A percentile compares a stretch with the other conserved stretches of the same genome.
Evolutionary conservation across 2,888 invertebrate genomes (phyloP).

Genomic region (Calameuta idolon): DNA sequence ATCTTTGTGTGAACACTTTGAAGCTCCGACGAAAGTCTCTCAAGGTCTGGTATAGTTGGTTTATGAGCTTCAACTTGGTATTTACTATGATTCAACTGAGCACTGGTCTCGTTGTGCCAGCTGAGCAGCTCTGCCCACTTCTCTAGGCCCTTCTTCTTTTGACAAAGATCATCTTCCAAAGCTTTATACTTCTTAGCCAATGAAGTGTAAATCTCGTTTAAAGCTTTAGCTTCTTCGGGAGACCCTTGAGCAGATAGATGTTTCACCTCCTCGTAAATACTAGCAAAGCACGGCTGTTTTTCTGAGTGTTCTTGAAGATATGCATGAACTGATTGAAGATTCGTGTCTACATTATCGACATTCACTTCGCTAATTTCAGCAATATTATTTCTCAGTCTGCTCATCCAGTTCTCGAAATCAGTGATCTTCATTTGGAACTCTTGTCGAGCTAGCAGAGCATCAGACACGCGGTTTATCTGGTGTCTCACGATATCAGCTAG

Average conservation of each 20-base stretch:
- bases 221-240: constrained; percentile 79
- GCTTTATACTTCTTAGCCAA: constrained; percentile 83
- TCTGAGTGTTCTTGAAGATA: constrained; percentile 88
- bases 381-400: constrained; percentile 77
- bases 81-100: constrained; percentile 83
- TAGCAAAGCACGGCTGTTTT: constrained; percentile 81
- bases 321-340: constrained; percentile 82
- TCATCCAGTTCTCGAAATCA: constrained; percentile 85
- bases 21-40: constrained; percentile 77
- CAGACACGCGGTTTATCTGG: constrained; percentile 84
- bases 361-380: constrained; percentile 85
- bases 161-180: constrained; percentile 79
- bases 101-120: constrained; percentile 84
- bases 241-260: constrained; percentile 77
- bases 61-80: constrained; percentile 84
- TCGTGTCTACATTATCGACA: constrained; percentile 83
- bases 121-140: constrained; percentile 87
- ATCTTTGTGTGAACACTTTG: constrained; percentile 77
- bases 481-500: constrained; percentile 82
- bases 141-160: constrained; percentile 80
- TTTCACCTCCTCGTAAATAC: constrained; percentile 87
- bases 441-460: constrained; percentile 83
- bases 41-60: constrained; percentile 77
- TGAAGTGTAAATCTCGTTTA: constrained; percentile 82
- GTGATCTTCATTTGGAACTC: constrained; percentile 85